Evolutionary conservation across 2,113 vertebrate species (phyloP).

Genomic region (Hylia prasina): DNA sequence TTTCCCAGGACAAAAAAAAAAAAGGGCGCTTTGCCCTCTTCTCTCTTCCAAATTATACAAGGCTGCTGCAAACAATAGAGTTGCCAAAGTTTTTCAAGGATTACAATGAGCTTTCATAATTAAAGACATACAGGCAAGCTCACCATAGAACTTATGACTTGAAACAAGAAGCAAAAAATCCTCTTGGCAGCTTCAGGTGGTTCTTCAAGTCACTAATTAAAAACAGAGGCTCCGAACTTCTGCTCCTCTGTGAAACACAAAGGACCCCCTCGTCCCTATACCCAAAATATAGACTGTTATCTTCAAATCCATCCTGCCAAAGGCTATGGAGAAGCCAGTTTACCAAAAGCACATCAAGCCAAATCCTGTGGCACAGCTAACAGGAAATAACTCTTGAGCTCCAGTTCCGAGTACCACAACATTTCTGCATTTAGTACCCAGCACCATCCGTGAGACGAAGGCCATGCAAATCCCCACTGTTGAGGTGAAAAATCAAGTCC

Average conservation of each 20-base stretch:
- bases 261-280: not conserved
- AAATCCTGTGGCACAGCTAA: not conserved
- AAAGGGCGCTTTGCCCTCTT: not conserved
- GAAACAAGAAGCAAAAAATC: not conserved
- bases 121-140: not conserved
- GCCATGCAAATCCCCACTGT: accelerated
- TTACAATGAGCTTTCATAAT: not conserved
- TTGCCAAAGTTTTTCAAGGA: not conserved
- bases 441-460: not conserved
- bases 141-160: not conserved
- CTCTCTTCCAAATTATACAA: not conserved
- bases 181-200: not conserved
- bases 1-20: not conserved
- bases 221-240: not conserved
- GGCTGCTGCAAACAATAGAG: not conserved
- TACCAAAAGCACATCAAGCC: not conserved
- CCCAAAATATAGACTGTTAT: not conserved
- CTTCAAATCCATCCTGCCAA: not conserved
- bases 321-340: not conserved
- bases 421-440: not conserved
- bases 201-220: not conserved
- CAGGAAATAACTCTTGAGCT: not conserved
- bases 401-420: too few relatives aligned
- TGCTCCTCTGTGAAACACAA: not conserved
- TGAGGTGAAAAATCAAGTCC: not conserved